phyloP scores from a whole-genome alignment of 2,797 vertebrate species.

The Setipinna tenuifilis region DNA sequence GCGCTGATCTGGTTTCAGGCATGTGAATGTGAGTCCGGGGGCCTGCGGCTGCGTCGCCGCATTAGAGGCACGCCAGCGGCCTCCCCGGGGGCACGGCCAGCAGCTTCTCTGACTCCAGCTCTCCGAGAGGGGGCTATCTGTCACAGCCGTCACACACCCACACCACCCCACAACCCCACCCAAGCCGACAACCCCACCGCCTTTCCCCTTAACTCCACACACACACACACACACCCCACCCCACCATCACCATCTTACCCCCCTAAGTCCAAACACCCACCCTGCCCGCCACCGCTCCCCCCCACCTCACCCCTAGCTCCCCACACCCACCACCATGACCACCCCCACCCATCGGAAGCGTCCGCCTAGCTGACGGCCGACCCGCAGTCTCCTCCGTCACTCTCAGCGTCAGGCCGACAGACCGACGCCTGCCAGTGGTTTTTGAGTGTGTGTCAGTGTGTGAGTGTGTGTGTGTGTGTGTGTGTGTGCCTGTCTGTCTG shows the following conservation, averaged over 20 bases:
- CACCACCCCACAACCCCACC: slow-evolving; percentile 34
- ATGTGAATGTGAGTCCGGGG: slow-evolving; percentile 72
- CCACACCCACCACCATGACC: background rate
- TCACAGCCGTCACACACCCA: slow-evolving; percentile 73
- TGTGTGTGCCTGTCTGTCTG: background rate
- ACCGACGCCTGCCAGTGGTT: background rate
- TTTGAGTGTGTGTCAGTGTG: background rate
- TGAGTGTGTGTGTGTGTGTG: no score
- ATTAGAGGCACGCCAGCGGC: slow-evolving; percentile 80
- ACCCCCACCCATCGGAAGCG: background rate
- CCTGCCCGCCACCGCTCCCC: no score
- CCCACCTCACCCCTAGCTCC: no score
- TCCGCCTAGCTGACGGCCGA: background rate
- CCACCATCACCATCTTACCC: no score
- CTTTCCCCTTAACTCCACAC: background rate
- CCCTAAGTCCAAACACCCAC: no score
- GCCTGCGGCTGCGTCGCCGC: slow-evolving; percentile 69
- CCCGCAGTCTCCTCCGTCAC: background rate
- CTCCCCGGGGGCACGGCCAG: slow-evolving; percentile 77
- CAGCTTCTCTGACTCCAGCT: slow-evolving; percentile 81
- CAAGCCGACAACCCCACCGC: background rate
- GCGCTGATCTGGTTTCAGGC: slow-evolving; percentile 84
- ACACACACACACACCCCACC: background rate
- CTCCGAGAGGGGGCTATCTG: slow-evolving; percentile 76
- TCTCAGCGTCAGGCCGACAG: background rate